These are phyloP conservation scores for Drosophila tropicalis DNA, from an alignment of 1,140 invertebrate species.

Conservation along the genomic window DNA sequence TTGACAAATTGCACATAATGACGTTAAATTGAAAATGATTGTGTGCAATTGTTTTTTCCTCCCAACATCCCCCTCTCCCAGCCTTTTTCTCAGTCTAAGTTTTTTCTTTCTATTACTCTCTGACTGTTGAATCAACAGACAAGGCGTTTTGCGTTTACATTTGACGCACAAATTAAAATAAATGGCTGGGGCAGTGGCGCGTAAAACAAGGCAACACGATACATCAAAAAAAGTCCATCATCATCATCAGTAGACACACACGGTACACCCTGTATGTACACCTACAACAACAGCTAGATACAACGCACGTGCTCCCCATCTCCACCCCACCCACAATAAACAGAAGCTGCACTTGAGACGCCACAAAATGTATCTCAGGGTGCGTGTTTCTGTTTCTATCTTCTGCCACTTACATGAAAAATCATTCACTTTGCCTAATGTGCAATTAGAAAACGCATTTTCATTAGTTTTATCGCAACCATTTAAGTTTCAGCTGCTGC, in stretches of 20 bases:
- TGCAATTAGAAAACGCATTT: slow-evolving; percentile 82
- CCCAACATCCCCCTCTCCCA: not conserved
- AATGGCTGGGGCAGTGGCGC: slow-evolving; percentile 73
- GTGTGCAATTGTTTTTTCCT: slow-evolving; percentile 76
- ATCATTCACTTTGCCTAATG: slow-evolving; percentile 81
- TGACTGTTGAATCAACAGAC: slow-evolving; percentile 44
- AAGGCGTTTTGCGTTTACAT: slow-evolving; percentile 58
- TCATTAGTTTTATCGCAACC: slow-evolving; percentile 82
- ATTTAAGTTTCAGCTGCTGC: slow-evolving; percentile 66
- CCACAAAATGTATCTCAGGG: slow-evolving; percentile 3
- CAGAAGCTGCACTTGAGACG: slow-evolving; percentile 79
- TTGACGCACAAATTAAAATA: slow-evolving; percentile 78
- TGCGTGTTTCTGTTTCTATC: slow-evolving; percentile 9
- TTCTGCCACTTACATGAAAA: slow-evolving; percentile 59
- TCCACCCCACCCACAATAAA: slow-evolving; percentile 36
- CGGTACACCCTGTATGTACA: not conserved
- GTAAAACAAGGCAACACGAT: slow-evolving; percentile 73
- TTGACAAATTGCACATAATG: slow-evolving; percentile 83
- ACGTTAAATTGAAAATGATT: slow-evolving; percentile 83
- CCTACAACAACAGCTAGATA: slow-evolving; percentile 1
- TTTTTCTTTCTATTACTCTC: slow-evolving; percentile 31
- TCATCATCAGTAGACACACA: slow-evolving; percentile 12
- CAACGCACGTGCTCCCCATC: slow-evolving; percentile 40
- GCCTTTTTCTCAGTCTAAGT: not conserved
- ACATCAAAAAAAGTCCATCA: slow-evolving; percentile 56